Base-by-base conservation (phyloP, 2,888 invertebrate genomes). In the Pristionchus japonicus region DNA sequence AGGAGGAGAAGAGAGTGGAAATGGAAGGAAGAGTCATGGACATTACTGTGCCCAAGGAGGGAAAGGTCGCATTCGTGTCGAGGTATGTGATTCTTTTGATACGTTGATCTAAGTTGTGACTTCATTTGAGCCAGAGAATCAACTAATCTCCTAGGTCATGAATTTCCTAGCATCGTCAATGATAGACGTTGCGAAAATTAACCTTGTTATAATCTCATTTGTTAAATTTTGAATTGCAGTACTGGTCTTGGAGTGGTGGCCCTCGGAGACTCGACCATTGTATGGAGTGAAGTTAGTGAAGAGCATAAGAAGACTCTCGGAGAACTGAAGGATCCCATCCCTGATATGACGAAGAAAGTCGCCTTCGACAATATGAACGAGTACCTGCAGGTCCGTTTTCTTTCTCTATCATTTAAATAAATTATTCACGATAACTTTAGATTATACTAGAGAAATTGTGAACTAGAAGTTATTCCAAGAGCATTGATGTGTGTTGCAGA, bases 281-380 rank as follows among this genome's bases (percentile, higher is more conserved):
- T 40, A 47, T 86, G 86, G 86, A 49, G 31, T 34, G 86, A 86
- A 27, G 4, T 86, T 15, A 49, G 31, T 11, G 74, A 74, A 31
- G 86, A 86, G 49, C 49, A 49, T n/a, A 70, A 49, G 70, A 74
- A 52, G 34, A 49, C 61, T 47, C 74, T 86, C 15, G 47, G 27
- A 23, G 74, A 67, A 31, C 9, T 57, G 31, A 87, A 87, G 57
- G 87, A 87, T 61, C 77, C 87, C 31, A 52, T 87, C 15, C 57
- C 57, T 7, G 77, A 87, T 77, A 43, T 87, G 87, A 31, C 77
- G 57, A 87, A 87, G 87, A 87, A 80, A 31, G 80, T 80, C 4
- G 87, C 87, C 4, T 43, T 40, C 80, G 87, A 87, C 47, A 87
- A 87, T 31, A 57, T 87, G 61, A 80, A 37, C 17, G 87, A 87